These are phyloP conservation scores for Chascanopsetta lugubris DNA, from an alignment of 2,113 vertebrate species.

Conservation along the genomic window DNA sequence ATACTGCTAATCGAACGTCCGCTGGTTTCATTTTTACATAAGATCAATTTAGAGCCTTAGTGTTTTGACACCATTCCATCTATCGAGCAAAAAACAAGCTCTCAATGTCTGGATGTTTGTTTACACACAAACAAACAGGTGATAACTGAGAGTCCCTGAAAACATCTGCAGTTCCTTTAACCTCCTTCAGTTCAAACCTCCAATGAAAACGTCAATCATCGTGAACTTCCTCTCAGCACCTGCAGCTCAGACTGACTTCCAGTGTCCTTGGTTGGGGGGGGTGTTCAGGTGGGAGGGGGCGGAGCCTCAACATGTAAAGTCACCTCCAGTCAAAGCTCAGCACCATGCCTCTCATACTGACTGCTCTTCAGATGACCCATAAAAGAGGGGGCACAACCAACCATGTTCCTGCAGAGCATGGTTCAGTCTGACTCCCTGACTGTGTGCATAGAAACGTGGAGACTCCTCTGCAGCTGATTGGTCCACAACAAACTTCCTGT, in stretches of 20 bases:
- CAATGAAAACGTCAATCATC: not conserved
- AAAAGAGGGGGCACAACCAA: slow-evolving; percentile 82
- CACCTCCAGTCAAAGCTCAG: slow-evolving; percentile 74
- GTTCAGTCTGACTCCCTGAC: slow-evolving; percentile 76
- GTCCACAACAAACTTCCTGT: slow-evolving; percentile 21
- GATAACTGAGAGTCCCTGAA: too few species aligned
- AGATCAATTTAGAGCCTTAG: too few species aligned
- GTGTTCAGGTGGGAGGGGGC: slow-evolving; percentile 29
- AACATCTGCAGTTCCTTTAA: not conserved
- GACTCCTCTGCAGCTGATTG: slow-evolving; percentile 48
- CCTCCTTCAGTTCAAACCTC: not conserved
- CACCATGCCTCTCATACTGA: slow-evolving; percentile 69
- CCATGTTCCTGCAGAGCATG: slow-evolving; percentile 79
- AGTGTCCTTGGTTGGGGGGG: slow-evolving; percentile 12
- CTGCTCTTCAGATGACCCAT: slow-evolving; percentile 70
- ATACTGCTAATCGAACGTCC: too few species aligned
- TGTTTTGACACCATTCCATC: too few species aligned
- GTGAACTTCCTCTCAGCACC: not conserved
- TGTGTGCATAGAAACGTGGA: slow-evolving; percentile 78
- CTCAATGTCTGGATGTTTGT: too few species aligned
- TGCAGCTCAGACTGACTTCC: not conserved
- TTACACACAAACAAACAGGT: too few species aligned
- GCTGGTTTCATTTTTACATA: too few species aligned
- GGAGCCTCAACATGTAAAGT: slow-evolving; percentile 40
- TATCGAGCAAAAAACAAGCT: too few species aligned